Conservation (phyloP, 2,113 vertebrate species). For the Sinocyclocheilus grahami region DNA sequence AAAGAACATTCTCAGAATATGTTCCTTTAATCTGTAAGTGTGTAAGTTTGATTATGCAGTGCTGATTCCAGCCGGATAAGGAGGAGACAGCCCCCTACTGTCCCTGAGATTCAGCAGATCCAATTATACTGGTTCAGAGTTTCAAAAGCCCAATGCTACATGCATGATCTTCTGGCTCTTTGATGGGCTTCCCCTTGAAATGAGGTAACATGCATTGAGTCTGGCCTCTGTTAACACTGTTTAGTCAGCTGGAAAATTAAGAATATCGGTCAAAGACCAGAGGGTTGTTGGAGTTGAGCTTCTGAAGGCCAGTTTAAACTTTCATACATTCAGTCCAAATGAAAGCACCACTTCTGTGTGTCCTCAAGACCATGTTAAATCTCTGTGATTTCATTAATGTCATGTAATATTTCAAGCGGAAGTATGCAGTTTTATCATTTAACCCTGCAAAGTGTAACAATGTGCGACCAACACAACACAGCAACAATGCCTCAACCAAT, state of each 20-base stretch:
- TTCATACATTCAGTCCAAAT: not conserved
- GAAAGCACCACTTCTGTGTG: not conserved
- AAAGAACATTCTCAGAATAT: not conserved
- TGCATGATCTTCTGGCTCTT: slow-evolving; percentile 28
- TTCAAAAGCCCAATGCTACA: slow-evolving; percentile 2
- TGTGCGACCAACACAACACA: not conserved
- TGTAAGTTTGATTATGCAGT: not conserved
- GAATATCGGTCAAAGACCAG: slow-evolving; percentile 8
- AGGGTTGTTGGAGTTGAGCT: not conserved
- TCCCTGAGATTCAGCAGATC: not conserved
- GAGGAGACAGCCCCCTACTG: not conserved
- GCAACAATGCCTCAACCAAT: not conserved
- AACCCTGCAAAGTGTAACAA: not conserved
- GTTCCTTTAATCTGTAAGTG: not conserved
- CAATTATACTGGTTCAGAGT: slow-evolving; percentile 29
- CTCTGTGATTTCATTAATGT: not conserved
- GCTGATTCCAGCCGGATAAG: not conserved
- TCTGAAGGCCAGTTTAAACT: not conserved
- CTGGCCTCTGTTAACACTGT: slow-evolving; percentile 54
- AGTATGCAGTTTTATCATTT: not conserved
- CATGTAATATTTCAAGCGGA: not conserved
- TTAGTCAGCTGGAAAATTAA: slow-evolving; percentile 58
- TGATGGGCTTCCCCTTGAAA: slow-evolving; percentile 43
- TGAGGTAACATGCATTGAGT: slow-evolving; percentile 39
- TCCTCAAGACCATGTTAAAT: not conserved